phyloP scores from a whole-genome alignment of 2,797 vertebrate genomes.

The Ctenochaetus hawaiiensis region DNA sequence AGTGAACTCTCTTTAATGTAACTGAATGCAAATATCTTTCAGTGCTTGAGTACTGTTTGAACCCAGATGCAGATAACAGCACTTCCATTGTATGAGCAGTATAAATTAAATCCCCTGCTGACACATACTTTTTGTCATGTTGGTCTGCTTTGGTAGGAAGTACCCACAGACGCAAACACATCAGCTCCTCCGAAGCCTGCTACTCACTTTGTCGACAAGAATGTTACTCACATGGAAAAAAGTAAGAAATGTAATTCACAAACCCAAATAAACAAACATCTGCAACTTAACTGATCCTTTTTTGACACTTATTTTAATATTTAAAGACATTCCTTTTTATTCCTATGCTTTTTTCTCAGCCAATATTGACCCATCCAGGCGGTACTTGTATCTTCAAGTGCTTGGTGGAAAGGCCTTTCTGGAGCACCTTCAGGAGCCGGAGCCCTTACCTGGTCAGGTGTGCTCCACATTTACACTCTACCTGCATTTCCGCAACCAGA shows the following conservation, averaged over 20 bases:
- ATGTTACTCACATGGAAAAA: slow-evolving; percentile 86
- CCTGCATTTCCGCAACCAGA: slow-evolving; percentile 96
- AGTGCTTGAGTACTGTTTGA: neutral
- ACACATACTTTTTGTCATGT: slow-evolving; percentile 11
- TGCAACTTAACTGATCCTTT: neutral
- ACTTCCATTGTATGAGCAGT: neutral
- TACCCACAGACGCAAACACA: slow-evolving; percentile 73
- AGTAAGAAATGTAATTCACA: slow-evolving; percentile 78
- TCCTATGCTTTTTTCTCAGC: slow-evolving; percentile 77
- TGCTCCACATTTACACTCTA: slow-evolving; percentile 94
- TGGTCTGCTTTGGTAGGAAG: slow-evolving; percentile 82
- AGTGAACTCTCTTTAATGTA: neutral
- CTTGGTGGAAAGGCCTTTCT: slow-evolving; percentile 97
- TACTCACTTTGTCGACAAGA: slow-evolving; percentile 84
- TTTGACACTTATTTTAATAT: neutral
- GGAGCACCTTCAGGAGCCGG: slow-evolving; percentile 95
- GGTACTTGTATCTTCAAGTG: slow-evolving; percentile 96
- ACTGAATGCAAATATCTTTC: neutral
- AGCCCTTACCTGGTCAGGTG: slow-evolving; percentile 93
- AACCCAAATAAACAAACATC: neutral
- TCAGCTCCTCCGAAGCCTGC: slow-evolving; percentile 84
- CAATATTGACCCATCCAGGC: slow-evolving; percentile 91
- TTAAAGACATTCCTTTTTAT: slow-evolving; percentile 16
- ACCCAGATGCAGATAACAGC: neutral
- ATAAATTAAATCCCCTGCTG: neutral